Conservation (phyloP, 2,888 invertebrate species). For the Diaperis boleti region DNA sequence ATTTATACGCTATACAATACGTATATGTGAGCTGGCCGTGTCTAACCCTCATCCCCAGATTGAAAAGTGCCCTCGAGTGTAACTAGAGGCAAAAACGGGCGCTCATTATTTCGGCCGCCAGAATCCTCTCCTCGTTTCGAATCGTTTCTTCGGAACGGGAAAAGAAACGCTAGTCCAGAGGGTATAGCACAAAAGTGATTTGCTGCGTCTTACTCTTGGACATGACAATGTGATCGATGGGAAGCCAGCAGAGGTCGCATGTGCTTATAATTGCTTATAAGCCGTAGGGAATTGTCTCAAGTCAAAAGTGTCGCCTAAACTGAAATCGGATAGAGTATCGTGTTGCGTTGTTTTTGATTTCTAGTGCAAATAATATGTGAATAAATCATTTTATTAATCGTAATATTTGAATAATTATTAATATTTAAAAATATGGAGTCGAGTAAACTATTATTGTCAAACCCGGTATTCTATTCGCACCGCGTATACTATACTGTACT, state of each 20-base stretch:
- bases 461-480: too few relatives aligned
- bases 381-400: too few relatives aligned
- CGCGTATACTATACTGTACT: too few relatives aligned
- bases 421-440: too few relatives aligned
- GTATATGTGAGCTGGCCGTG: conserved; percentile 54
- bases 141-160: conserved; percentile 11
- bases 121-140: conserved; percentile 24
- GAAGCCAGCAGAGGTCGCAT: conserved; percentile 63
- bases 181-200: conserved; percentile 52
- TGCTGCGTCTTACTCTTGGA: conserved; percentile 53
- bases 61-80: conserved; percentile 38
- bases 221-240: conserved; percentile 63
- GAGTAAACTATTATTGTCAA: too few relatives aligned
- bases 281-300: conserved; percentile 52
- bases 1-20: conserved; percentile 63
- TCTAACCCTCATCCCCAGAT: conserved; percentile 34
- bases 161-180: conserved; percentile 30
- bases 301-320: conserved; percentile 20
- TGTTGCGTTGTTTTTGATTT: too few relatives aligned
- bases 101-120: conserved; percentile 20
- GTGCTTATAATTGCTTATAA: conserved; percentile 66
- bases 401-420: too few relatives aligned
- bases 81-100: conserved; percentile 37
- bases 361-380: too few relatives aligned
- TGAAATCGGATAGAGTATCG: too few relatives aligned